These are phyloP conservation scores for rat (Rattus norvegicus) DNA, from an alignment of 2,113 vertebrate species.

Conservation along the genomic window GRCr8 NC_086039.1:84347501-84348000, in stretches of 20 bases:
- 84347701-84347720: background rate
- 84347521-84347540: background rate
- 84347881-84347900: constrained; percentile 58
- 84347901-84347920: background rate
- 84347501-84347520: background rate
- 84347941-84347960: constrained; percentile 4
- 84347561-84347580: background rate
- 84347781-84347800: constrained; percentile 10
- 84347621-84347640: background rate
- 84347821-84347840: constrained; percentile 21
- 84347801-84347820: constrained; percentile 46
- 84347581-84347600: background rate
- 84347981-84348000: background rate
- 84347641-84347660: background rate
- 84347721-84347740: background rate
- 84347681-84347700: background rate
- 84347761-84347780: background rate
- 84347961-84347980: constrained; percentile 30
- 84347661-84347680: background rate
- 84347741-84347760: constrained; percentile 15
- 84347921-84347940: constrained; percentile 24
- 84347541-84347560: constrained; percentile 2
- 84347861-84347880: constrained; percentile 42
- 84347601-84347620: background rate
- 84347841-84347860: constrained; percentile 46